Conservation (phyloP, 2,113 vertebrate species). For the Myrmecobius fasciatus region DNA sequence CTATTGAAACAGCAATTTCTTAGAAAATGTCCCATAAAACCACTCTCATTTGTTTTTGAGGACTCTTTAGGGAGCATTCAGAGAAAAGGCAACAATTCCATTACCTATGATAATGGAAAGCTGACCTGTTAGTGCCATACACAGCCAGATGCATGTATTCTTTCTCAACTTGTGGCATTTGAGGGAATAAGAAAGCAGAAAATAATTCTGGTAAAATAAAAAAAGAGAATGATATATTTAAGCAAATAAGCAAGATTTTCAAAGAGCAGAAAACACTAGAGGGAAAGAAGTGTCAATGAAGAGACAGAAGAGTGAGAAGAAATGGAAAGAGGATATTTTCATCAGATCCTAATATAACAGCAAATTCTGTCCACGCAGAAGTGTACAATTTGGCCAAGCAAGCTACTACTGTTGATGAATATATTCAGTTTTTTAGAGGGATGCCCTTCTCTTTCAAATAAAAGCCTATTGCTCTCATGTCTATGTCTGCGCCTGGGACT, state of each 20-base stretch:
- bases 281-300: background rate
- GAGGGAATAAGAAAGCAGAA: background rate
- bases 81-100: background rate
- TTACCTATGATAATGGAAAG: background rate
- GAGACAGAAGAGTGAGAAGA: background rate
- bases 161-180: background rate
- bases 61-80: background rate
- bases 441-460: background rate
- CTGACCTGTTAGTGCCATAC: background rate
- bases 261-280: background rate
- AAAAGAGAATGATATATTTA: background rate
- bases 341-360: background rate
- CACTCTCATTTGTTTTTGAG: background rate
- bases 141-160: rapidly evolving
- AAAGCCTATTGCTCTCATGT: background rate
- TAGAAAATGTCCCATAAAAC: background rate
- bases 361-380: background rate
- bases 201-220: background rate
- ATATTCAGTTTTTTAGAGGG: background rate
- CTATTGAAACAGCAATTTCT: background rate
- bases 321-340: background rate
- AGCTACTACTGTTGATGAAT: background rate
- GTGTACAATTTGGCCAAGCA: background rate
- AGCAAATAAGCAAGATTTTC: background rate
- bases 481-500: background rate